Conservation (phyloP, 2,113 vertebrate genomes). For the Oostethus manadensis region DNA sequence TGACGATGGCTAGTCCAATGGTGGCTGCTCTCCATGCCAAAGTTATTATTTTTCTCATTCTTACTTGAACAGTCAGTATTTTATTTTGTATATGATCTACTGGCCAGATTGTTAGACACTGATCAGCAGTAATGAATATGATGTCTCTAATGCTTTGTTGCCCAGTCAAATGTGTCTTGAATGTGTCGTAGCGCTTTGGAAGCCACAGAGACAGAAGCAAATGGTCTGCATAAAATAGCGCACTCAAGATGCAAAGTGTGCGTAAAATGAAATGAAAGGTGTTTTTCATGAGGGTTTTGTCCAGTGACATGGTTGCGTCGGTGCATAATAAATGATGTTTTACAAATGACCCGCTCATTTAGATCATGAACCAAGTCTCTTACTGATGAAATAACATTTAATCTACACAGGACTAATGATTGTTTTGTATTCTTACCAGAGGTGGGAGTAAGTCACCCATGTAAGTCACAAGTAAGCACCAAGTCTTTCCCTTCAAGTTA, state of each 20-base stretch:
- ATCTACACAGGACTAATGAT: background rate
- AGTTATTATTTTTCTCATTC: background rate
- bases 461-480: too few species aligned
- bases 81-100: background rate
- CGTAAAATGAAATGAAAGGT: background rate
- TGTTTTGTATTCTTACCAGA: too few species aligned
- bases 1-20: constrained; percentile 26
- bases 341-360: constrained; percentile 18
- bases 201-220: constrained; percentile 32
- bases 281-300: background rate
- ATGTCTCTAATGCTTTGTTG: constrained; percentile 23
- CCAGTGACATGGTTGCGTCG: background rate
- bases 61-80: background rate
- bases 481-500: too few species aligned
- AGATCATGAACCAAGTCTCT: background rate
- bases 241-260: background rate
- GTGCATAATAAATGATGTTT: constrained; percentile 5
- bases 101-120: constrained; percentile 10
- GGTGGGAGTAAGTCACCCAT: too few species aligned
- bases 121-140: constrained; percentile 28
- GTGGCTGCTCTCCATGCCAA: constrained; percentile 13
- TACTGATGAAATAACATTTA: constrained; percentile 3
- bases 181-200: constrained; percentile 33
- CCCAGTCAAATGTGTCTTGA: constrained; percentile 24
- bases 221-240: background rate